Base-by-base conservation (phyloP, 2,888 invertebrate genomes). In the Argyra leucocephala region DNA sequence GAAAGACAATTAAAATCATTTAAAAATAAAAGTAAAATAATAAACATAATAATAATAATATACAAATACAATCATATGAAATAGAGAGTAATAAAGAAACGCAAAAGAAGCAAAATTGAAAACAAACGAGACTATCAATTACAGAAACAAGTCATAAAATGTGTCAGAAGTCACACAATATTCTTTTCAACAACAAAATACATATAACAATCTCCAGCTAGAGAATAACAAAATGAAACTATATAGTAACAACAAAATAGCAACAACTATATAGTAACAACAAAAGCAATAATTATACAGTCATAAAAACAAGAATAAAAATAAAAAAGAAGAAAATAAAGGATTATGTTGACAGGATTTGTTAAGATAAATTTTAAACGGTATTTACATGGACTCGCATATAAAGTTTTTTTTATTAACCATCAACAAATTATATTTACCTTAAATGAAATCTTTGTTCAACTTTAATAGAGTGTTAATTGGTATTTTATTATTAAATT, bases 281-380 rank as follows among this genome's bases (percentile, higher is more conserved):
- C 4, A 31, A 31, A 31, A 31, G 7, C 7, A 31, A 31, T 31
- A n/a, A n/a, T n/a, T n/a, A n/a, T 31, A 31, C 31, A 31, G 31
- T 31, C 12, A 31, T 7, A 31, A n/a, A 31, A 31, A 26, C 9
- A 26, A 26, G 4, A 31, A 31, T 31, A 31, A 10, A 31, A 31
- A 31, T 6, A 26, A 26, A 31, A 6, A 31, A 31, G 31, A 31
- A 31, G 31, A 31, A 48, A 48, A 12, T 18, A 48, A 48, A 48
- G 48, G 48, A 31, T 48, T 48, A 48, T 48, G 48, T 48, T 48
- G 48, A 48, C 48, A 48, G 48, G 48, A 48, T 48, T 48, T n/a
- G 5, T 18, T 48, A 18, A 12, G 9, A 48, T 48, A 31, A 31
- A 31, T 15, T 48, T 48, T 48, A 48, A n/a, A 48, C 48, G 48